Base-by-base conservation (phyloP, 2,888 invertebrate genomes). In the Leucozona laternaria region DNA sequence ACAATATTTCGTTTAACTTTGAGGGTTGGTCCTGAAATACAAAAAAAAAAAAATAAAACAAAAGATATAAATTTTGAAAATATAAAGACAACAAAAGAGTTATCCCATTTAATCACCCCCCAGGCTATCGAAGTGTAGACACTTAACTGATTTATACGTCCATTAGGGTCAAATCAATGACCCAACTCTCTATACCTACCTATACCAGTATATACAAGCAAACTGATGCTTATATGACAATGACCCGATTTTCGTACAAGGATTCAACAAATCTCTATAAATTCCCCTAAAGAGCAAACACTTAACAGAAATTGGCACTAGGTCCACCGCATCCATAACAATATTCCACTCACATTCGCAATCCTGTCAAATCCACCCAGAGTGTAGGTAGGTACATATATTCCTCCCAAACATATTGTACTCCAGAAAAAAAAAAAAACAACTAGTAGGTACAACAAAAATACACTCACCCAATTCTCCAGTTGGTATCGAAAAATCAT, bases 401-500 rank as follows among this genome's bases (percentile, higher is more conserved):
- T n/a, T n/a, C 31, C 31, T 31, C 43, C 43, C 43, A 43, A 43
- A 43, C 43, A 43, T 43, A 43, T 15, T 22, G 6, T 50, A 66
- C 17, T 53, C 28, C 28, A 20, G 2, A 58, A 37, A 3, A 37
- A 58, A 28, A 31, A 31, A 3, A 48, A 20, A 22, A 13, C 11
- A 48, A 10, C 4, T 15, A 17, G 4, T 3, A 20, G 13, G 13
- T 5, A 58, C 34, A 66, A 31, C 28, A 20, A 64, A 64, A 43
- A 60, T 37, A 28, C 34, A 85, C 81, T 89, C 83, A 90, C 90
- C 92, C 95, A 96, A 93, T 94, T 98, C 98, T 77, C 97, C 98
- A 4, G 97, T 96, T 50, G 95, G 93, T 85, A 97, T 93, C 5
- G 97, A 97, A 92, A 98, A 98, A 92, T 98, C 98, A 45, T 93